These are phyloP conservation scores for Acanthosepion lycidas DNA, from an alignment of 2,888 invertebrate species.

Conservation along the genomic window DNA sequence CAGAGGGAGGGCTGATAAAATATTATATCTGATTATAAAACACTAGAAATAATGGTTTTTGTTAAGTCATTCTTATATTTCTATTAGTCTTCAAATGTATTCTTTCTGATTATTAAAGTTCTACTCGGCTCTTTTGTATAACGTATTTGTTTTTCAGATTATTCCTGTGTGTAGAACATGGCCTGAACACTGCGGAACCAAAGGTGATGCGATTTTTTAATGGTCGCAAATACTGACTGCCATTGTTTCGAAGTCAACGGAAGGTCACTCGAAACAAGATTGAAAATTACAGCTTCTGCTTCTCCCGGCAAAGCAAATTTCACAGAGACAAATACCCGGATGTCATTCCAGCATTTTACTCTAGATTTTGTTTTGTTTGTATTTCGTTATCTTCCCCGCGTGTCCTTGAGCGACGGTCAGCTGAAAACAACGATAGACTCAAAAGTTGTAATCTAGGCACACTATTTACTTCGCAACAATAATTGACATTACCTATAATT, in stretches of 20 bases:
- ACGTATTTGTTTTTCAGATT: not conserved
- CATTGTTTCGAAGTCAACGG: not conserved
- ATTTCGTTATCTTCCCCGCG: not conserved
- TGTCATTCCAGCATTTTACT: not conserved
- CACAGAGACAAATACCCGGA: not conserved
- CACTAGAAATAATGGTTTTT: no score
- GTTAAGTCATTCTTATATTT: no score
- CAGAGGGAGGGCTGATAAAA: no score
- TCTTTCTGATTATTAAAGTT: no score
- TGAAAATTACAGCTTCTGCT: not conserved
- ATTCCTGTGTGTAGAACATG: constrained; percentile 23
- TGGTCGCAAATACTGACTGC: not conserved
- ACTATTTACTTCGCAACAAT: no score
- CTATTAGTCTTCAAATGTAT: no score
- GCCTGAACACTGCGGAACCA: not conserved
- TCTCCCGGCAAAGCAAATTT: not conserved
- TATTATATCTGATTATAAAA: no score
- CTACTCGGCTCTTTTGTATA: not conserved
- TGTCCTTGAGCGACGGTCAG: not conserved
- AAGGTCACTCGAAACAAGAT: not conserved
- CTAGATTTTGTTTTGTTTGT: no score
- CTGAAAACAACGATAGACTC: no score
- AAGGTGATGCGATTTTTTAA: constrained; percentile 35
- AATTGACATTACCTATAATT: no score
- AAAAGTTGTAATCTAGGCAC: no score